Conservation (phyloP, 2,888 invertebrate species). For the Cremastinae sp. region DNA sequence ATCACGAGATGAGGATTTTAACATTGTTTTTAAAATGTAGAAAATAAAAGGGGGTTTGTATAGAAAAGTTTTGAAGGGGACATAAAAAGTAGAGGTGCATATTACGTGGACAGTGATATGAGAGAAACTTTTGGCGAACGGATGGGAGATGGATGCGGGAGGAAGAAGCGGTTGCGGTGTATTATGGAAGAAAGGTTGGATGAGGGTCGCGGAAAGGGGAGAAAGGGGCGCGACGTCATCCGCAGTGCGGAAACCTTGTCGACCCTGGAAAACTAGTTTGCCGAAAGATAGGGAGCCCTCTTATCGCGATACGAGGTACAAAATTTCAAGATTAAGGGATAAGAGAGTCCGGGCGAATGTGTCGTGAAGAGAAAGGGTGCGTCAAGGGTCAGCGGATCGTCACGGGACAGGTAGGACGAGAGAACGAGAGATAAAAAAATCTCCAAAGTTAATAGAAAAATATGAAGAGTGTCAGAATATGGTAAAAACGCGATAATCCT, state of each 20-base stretch:
- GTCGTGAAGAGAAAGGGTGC: neutral
- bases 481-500: neutral
- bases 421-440: too few species aligned
- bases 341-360: conserved; percentile 6
- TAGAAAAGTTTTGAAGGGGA: neutral
- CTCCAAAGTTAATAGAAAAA: neutral
- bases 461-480: neutral
- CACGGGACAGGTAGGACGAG: too few species aligned
- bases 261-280: conserved; percentile 40
- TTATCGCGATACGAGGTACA: conserved; percentile 37
- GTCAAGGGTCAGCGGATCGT: conserved; percentile 13
- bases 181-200: conserved; percentile 48
- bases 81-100: neutral
- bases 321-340: conserved; percentile 9
- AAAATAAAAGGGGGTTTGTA: neutral
- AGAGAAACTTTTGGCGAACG: conserved; percentile 5
- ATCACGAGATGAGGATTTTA: too few species aligned
- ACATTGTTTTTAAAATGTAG: too few species aligned
- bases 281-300: conserved; percentile 36
- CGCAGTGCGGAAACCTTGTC: conserved; percentile 52
- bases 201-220: conserved; percentile 38
- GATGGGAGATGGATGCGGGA: conserved; percentile 35
- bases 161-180: conserved; percentile 24
- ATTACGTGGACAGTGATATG: neutral
- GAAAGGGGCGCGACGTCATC: conserved; percentile 44